phyloP scores from a whole-genome alignment of 2,797 vertebrate genomes.

The Chaetodon trifasciatus region DNA sequence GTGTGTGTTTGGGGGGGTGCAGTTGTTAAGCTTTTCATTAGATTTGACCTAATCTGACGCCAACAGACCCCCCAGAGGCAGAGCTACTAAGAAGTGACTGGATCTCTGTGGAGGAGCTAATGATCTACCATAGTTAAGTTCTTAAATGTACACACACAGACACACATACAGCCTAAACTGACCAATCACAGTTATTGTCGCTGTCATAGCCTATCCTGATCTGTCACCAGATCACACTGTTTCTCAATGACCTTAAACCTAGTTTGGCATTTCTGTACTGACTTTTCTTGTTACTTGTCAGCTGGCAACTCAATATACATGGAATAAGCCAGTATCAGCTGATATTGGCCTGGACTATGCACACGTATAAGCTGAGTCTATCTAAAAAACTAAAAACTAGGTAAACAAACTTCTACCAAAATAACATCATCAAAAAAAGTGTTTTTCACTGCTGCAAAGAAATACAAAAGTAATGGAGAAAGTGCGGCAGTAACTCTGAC shows the following conservation, averaged over 20 bases:
- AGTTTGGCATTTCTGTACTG: not conserved
- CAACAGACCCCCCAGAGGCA: slow-evolving; percentile 61
- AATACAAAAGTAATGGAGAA: not conserved
- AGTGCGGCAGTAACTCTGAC: not conserved
- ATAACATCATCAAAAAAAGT: not conserved
- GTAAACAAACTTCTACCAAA: not conserved
- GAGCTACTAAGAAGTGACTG: slow-evolving; percentile 69
- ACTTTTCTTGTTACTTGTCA: not conserved
- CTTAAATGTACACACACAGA: slow-evolving; percentile 8
- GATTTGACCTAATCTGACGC: slow-evolving; percentile 72
- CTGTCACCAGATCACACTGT: no score
- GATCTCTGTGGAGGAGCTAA: slow-evolving; percentile 72
- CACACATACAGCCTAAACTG: not conserved
- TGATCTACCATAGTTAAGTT: slow-evolving; percentile 56
- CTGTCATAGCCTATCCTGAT: no score
- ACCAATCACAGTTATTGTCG: no score
- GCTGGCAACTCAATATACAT: not conserved
- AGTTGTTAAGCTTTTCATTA: slow-evolving; percentile 68
- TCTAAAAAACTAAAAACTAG: not conserved
- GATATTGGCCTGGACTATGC: not conserved
- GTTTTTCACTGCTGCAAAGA: not conserved
- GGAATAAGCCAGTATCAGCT: not conserved
- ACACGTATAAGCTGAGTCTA: not conserved
- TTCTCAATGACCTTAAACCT: not conserved
- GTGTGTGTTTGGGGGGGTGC: slow-evolving; percentile 23